Conservation (phyloP, 2,888 invertebrate species). For the Clivina fossor region DNA sequence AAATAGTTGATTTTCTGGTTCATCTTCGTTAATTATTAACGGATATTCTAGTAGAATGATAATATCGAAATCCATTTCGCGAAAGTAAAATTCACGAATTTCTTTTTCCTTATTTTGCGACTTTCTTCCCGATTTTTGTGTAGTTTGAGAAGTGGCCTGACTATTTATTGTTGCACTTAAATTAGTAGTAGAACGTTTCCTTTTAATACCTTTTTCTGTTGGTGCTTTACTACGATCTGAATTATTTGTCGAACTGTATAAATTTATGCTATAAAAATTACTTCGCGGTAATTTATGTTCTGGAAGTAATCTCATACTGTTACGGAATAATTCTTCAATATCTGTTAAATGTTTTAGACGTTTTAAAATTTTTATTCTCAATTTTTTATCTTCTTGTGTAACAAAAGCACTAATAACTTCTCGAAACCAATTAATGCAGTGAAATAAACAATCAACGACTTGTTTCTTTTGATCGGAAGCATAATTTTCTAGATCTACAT, state of each 20-base stretch:
- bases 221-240: slow-evolving; percentile 22
- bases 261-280: slow-evolving; percentile 50
- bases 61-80: slow-evolving; percentile 65
- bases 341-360: slow-evolving; percentile 53
- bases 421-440: slow-evolving; percentile 79
- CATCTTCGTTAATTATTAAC: slow-evolving; percentile 38
- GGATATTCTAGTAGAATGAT: slow-evolving; percentile 60
- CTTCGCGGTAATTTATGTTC: slow-evolving; percentile 58
- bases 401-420: slow-evolving; percentile 76
- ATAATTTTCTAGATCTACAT: slow-evolving; percentile 58
- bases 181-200: slow-evolving; percentile 13
- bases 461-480: slow-evolving; percentile 55
- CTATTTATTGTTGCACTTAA: slow-evolving; percentile 16
- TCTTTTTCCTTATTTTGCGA: slow-evolving; percentile 14
- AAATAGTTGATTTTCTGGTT: slow-evolving; percentile 26
- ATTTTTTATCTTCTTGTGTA: slow-evolving; percentile 59
- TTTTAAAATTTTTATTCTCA: slow-evolving; percentile 60
- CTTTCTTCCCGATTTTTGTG: slow-evolving; percentile 13
- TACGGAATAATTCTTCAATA: slow-evolving; percentile 56
- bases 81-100: slow-evolving; percentile 42
- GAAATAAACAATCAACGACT: slow-evolving; percentile 68
- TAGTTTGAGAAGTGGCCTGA: slow-evolving; percentile 5
- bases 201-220: slow-evolving; percentile 26
- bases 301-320: slow-evolving; percentile 51
- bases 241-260: slow-evolving; percentile 25